Base-by-base conservation (phyloP, 1,140 invertebrate genomes). In the Drosophila nannoptera region DNA sequence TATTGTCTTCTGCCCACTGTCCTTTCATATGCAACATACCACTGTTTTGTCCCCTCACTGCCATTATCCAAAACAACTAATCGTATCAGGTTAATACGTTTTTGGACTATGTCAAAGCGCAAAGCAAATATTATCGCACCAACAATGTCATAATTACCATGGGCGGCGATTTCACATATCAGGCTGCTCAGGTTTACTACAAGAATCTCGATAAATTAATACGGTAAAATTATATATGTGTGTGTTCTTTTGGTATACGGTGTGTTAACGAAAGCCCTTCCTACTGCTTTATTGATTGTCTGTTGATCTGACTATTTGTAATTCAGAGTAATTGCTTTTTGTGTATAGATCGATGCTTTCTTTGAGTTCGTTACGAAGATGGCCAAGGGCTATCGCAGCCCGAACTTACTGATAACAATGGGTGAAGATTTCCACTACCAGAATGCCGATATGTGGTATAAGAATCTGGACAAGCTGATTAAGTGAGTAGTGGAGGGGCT, bases 121-220 rank as follows among this genome's bases (percentile, higher is more conserved):
- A 94, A 91, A 89, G 91, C 2, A 65, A 89, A 61, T 89, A 89
- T 14, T 95, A 94, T 87, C 89, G 90, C 54, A 93, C 93, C 2
- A 94, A 95, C 82, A 94, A 98, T 88, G 91, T 98, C 7, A 92
- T 98, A 64, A 90, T 98, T 52, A 97, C 97, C 1, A 98, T 98
- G 97, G 97, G 97, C 0, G 94, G 94, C 67, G 97, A 99, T 90
- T 99, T 99, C 87, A 93, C 94, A 45, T 99, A 97, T 90, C 94
- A 96, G 87, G 93, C 95, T 88, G 97, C 97, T 4, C 90, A 94
- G 74, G 92, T 93, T 78, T 97, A 95, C 94, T 98, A 93, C 88
- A 93, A 92, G 75, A 98, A 98, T 90, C 82, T 98, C 82, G 97
- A 99, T 89, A 96, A 95, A 89, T 91, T 98, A 4, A 97, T 98